Conservation (phyloP, 2,113 vertebrate genomes). For the Plecotus auritus region DNA sequence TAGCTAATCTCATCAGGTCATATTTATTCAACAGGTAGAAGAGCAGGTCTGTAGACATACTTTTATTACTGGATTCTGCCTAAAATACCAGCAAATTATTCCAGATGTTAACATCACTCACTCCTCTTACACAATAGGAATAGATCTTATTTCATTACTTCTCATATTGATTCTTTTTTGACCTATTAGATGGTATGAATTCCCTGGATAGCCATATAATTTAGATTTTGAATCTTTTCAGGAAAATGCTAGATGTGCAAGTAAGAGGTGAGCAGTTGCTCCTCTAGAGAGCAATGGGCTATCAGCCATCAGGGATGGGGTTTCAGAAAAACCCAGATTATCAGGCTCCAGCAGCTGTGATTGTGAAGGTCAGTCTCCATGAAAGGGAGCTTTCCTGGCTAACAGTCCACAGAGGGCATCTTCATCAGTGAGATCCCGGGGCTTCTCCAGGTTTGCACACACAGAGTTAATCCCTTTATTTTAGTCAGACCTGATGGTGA, state of each 20-base stretch:
- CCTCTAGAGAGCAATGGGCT: neutral
- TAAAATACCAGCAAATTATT: neutral
- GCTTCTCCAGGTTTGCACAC: neutral
- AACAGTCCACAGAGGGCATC: neutral
- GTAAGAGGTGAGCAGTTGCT: neutral
- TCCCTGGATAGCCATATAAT: neutral
- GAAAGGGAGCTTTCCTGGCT: neutral
- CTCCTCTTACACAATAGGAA: neutral
- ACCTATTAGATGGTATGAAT: neutral
- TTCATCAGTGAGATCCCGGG: fast-evolving
- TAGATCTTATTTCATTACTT: neutral
- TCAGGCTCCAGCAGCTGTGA: neutral
- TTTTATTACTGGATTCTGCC: neutral
- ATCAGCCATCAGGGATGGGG: neutral
- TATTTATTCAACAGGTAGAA: neutral
- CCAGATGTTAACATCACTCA: neutral
- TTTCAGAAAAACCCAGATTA: neutral
- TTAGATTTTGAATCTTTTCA: neutral
- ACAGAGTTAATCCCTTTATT: neutral
- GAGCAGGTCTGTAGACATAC: neutral
- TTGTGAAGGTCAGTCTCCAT: neutral
- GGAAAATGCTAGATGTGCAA: neutral
- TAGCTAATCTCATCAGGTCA: neutral
- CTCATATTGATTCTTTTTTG: neutral
- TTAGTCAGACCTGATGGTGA: neutral